Evolutionary conservation across 2,888 invertebrate species (phyloP), one percentile per base, ranked within the genome.

Genomic region (Osmoderma eremita): DNA sequence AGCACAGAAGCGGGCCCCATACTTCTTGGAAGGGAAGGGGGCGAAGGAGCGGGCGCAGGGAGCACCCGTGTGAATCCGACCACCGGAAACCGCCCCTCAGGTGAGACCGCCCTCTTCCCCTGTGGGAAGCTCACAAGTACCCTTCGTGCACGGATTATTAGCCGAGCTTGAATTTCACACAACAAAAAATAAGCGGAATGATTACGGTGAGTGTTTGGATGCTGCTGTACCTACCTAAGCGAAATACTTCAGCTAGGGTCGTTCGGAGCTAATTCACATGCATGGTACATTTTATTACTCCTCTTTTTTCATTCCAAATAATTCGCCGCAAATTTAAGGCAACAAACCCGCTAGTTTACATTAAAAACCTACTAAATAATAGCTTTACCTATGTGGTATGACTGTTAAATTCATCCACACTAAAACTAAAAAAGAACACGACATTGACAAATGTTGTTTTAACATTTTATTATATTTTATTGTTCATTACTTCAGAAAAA

Each of bases 31-130:
- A 61, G 45, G 58, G 58, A 61, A 61, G 45, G 58, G 58, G 58
- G 30, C 58, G 58, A 45, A 45, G 58, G 17, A 61, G 58, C 20
- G 56, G n/a, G 58, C 17, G 36, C 48, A 36, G 53, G 67, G 64
- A 65, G 66, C 65, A 67, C 69, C 72, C 73, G 80, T 80, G 80
- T 80, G 80, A 80, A 81, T 78, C 74, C 75, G 76, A 76, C 77
- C 78, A 80, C 80, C 80, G 80, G 80, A 80, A 80, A 75, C 78
- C 79, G 78, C 80, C 80, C 79, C 76, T 80, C 80, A 79, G 79
- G 79, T 79, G 78, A 71, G 72, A 73, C 76, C 77, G 76, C 78
- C 78, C 74, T 71, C 75, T 75, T 70, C 76, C 77, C 78, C 78
- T 78, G 77, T 79, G 78, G 79, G 79, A 79, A 80, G 78, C 74